Conservation (phyloP, 2,113 vertebrate genomes). For the Ceyx melanurus region DNA sequence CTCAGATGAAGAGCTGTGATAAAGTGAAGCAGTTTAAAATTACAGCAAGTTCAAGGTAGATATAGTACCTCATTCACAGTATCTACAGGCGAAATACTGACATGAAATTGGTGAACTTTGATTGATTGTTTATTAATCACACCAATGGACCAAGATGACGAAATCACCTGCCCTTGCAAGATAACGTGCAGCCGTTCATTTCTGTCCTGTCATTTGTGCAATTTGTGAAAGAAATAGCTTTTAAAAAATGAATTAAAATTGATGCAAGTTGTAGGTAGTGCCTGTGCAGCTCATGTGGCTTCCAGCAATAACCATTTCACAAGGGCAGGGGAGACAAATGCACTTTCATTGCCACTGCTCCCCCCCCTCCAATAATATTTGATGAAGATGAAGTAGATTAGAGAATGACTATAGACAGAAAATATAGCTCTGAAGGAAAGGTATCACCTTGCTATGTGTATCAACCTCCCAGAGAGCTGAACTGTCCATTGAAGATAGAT, state of each 20-base stretch:
- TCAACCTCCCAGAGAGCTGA: not conserved
- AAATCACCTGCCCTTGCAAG: not conserved
- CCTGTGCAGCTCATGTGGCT: not conserved
- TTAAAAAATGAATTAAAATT: constrained; percentile 3
- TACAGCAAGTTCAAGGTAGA: constrained; percentile 26
- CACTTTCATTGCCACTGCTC: not conserved
- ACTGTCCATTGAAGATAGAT: not conserved
- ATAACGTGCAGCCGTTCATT: not conserved
- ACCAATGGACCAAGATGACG: not conserved
- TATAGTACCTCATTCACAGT: not conserved
- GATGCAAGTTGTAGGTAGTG: not conserved
- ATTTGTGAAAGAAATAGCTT: not conserved
- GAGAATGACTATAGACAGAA: not conserved
- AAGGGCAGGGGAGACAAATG: not conserved
- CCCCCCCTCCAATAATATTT: not conserved
- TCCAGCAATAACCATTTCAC: not conserved
- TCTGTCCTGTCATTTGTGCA: not conserved
- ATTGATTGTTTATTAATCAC: constrained; percentile 34
- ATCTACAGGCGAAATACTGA: not conserved
- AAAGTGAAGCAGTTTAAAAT: constrained; percentile 38
- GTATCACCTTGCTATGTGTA: not conserved
- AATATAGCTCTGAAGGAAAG: not conserved
- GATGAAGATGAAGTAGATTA: not conserved
- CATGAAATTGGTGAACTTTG: constrained; percentile 23
- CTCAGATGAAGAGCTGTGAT: constrained; percentile 59